Evolutionary conservation across 2,113 vertebrate species (phyloP), one percentile per base, ranked within the genome.

Genomic region (Cisticola juncidis): DNA sequence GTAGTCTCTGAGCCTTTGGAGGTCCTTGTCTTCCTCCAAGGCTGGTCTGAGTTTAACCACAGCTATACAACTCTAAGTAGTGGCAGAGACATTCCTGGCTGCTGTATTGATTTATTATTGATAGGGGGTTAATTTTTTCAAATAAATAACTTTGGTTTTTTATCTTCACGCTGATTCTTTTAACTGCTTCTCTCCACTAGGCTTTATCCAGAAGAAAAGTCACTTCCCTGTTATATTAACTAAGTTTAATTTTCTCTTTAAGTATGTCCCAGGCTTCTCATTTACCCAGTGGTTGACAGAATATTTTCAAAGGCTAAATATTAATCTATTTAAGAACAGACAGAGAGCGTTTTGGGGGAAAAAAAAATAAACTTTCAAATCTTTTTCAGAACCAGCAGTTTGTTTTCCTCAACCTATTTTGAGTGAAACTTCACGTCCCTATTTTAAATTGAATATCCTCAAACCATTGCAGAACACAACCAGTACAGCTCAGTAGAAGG

Each of bases 281-380:
- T 90, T 88, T 79, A 22, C 79, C 85, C 53, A 62, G 70, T 74
- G n/a, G 56, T 44, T 77, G 50, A 66, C 31, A 53, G 42, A 77
- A 21, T 35, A 56, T 87, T 92, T 92, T 92, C 69, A 73, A 77
- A 77, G 86, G 58, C 54, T 81, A 87, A 87, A 56, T 70, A 94
- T 81, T 65, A 84, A 81, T 77, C 58, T 78, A 42, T 70, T 85
- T 57, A 66, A 51, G 65, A 78, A 94, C 61, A 81, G 69, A 65
- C 79, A 72, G 57, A 24, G 81, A 81, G 26, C 40, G 35, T 87
- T 81, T 81, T 1, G 0, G 12, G 10, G 15, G 12, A 9, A 1
- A 9, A 36, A 44, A 60, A 58, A 50, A 24, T 1, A 8, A 76
- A 68, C 22, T 45, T 92, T 36, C 31, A 44, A 38, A 29, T 90